Conservation (phyloP, 2,113 vertebrate species). For the Ciconia stormi region DNA sequence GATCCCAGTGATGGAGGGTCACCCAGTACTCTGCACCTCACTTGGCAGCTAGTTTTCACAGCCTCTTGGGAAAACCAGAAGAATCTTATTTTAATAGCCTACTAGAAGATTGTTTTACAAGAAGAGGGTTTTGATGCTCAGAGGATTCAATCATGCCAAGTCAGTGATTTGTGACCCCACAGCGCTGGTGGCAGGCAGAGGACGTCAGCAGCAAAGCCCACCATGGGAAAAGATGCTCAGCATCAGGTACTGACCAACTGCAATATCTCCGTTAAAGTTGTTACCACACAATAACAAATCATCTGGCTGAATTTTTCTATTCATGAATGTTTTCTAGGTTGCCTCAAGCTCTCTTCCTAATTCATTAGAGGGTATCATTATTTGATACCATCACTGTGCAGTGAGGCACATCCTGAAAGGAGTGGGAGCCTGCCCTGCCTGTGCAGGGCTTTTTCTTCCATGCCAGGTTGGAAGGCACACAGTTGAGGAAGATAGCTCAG, state of each 20-base stretch:
- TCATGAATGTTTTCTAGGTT: neutral
- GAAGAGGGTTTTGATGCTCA: neutral
- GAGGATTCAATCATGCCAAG: neutral
- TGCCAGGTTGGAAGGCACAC: neutral
- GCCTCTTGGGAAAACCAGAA: neutral
- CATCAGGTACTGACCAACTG: neutral
- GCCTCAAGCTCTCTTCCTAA: neutral
- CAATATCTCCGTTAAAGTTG: neutral
- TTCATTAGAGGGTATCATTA: neutral
- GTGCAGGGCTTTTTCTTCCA: neutral
- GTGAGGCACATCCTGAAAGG: neutral
- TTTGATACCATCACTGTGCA: neutral
- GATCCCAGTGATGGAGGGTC: neutral
- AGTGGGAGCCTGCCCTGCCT: neutral
- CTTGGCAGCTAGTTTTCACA: neutral
- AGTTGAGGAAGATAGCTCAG: neutral
- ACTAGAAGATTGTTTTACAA: neutral
- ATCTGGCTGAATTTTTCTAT: neutral
- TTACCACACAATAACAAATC: neutral
- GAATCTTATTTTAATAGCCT: neutral
- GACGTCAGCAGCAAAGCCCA: neutral
- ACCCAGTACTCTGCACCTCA: neutral
- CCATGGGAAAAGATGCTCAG: fast-evolving
- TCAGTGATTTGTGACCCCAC: neutral
- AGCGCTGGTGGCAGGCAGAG: fast-evolving